These are phyloP conservation scores for Lophius americanus DNA, from an alignment of 2,797 vertebrate genomes.

Conservation along the genomic window DNA sequence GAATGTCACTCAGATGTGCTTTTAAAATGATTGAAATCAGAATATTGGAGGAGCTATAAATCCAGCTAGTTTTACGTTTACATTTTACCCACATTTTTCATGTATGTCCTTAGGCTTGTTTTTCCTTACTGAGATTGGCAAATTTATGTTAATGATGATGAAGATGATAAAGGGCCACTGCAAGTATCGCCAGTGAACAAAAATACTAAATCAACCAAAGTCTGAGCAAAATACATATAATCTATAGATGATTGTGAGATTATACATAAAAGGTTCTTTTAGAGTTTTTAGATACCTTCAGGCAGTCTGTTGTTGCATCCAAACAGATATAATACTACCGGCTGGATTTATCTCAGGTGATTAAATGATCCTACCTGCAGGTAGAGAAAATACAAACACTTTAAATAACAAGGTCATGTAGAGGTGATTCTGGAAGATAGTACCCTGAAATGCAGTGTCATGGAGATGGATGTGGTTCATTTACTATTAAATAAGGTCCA, in stretches of 20 bases:
- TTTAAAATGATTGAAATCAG: too few relatives aligned
- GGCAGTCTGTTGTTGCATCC: constrained; percentile 9
- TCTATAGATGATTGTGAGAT: too few relatives aligned
- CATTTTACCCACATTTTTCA: too few relatives aligned
- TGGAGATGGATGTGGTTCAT: constrained; percentile 81
- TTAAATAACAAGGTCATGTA: constrained; percentile 78
- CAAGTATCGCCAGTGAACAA: too few relatives aligned
- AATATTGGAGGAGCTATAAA: too few relatives aligned
- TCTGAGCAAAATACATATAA: too few relatives aligned
- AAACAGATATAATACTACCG: constrained; percentile 14
- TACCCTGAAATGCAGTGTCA: constrained; percentile 74
- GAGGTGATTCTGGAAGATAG: constrained; percentile 74
- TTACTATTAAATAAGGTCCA: constrained; percentile 79
- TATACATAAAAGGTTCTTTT: too few relatives aligned
- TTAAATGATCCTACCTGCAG: constrained; percentile 57
- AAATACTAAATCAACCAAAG: too few relatives aligned
- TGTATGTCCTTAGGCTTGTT: too few relatives aligned
- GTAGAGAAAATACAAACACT: constrained; percentile 64
- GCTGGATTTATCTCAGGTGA: constrained; percentile 25
- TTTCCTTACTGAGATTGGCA: neutral
- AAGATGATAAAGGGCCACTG: neutral
- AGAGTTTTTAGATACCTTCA: constrained; percentile 6
- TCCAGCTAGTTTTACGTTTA: too few relatives aligned
- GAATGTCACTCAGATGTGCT: too few relatives aligned
- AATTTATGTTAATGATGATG: neutral